Evolutionary conservation across 2,888 invertebrate genomes (phyloP).

Genomic region (Agrotis puta): DNA sequence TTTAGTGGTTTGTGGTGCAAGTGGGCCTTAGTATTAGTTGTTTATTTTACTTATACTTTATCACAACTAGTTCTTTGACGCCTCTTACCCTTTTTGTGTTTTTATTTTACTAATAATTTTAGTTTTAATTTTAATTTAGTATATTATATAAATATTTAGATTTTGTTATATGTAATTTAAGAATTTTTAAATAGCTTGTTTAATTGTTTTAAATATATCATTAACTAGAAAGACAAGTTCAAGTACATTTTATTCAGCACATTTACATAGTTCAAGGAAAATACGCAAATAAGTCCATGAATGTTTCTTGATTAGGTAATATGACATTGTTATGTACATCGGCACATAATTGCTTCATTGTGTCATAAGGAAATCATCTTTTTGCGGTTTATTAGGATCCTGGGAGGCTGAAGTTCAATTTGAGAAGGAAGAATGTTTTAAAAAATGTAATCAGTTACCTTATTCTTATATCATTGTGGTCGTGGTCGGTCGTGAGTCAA

Average conservation of each 20-base stretch:
- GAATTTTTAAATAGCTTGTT: too few relatives aligned
- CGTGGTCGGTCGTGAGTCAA: slow-evolving; percentile 9
- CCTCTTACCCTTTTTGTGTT: too few relatives aligned
- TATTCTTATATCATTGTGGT: slow-evolving; percentile 27
- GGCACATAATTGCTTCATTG: slow-evolving; percentile 16
- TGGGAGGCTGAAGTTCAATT: neutral
- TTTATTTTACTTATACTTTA: too few relatives aligned
- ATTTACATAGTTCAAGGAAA: slow-evolving; percentile 44
- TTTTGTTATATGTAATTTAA: too few relatives aligned
- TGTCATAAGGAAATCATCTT: slow-evolving; percentile 30
- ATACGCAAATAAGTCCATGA: slow-evolving; percentile 21
- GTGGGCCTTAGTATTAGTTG: too few relatives aligned
- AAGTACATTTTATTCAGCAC: slow-evolving; percentile 5
- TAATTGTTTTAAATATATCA: too few relatives aligned
- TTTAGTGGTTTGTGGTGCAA: too few relatives aligned
- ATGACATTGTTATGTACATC: slow-evolving; percentile 7
- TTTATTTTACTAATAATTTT: too few relatives aligned
- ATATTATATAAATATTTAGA: too few relatives aligned
- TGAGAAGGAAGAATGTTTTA: slow-evolving; percentile 7
- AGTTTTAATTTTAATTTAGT: too few relatives aligned
- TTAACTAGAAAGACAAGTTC: slow-evolving; percentile 6
- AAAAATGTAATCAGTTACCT: neutral
- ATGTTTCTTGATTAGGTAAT: slow-evolving; percentile 15
- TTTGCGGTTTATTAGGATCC: slow-evolving; percentile 33
- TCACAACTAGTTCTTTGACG: too few relatives aligned